A percentile compares a stretch with the other conserved stretches of the same genome.
These are phyloP conservation scores for Phymatocera aterrima DNA, from an alignment of 2,888 invertebrate genomes.

Conservation along the genomic window DNA sequence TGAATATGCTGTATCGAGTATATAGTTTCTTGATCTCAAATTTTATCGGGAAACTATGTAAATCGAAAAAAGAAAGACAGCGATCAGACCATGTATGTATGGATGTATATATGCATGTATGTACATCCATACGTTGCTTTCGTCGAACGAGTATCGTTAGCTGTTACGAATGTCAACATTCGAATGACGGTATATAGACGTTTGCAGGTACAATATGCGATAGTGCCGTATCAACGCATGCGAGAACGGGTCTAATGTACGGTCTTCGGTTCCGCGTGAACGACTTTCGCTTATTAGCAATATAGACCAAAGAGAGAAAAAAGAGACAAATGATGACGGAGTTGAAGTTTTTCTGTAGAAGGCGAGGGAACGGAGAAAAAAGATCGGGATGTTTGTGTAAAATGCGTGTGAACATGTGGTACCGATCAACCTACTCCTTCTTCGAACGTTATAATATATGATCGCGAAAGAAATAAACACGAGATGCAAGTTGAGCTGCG, in stretches of 20 bases:
- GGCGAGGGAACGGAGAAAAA: no score
- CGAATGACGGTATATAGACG: no score
- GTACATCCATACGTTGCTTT: no score
- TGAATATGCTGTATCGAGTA: no score
- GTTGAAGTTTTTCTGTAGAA: background rate
- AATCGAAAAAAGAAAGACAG: no score
- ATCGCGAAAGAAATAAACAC: background rate
- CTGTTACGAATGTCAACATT: no score
- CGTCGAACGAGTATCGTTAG: no score
- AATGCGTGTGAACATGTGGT: background rate
- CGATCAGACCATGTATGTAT: no score
- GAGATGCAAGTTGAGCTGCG: background rate
- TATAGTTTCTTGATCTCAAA: no score
- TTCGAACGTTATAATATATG: no score
- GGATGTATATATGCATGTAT: no score
- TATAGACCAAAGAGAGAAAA: background rate
- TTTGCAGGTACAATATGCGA: background rate
- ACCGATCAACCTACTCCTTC: background rate
- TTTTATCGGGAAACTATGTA: no score
- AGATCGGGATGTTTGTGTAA: background rate
- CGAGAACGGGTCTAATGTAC: background rate
- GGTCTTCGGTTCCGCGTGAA: constrained; percentile 3
- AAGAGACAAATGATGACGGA: background rate
- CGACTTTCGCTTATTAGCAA: background rate
- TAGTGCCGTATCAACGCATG: background rate